Evolutionary conservation across 2,888 invertebrate genomes (phyloP), one percentile per base, ranked within the genome.

Genomic region (Pollenia labialis): DNA sequence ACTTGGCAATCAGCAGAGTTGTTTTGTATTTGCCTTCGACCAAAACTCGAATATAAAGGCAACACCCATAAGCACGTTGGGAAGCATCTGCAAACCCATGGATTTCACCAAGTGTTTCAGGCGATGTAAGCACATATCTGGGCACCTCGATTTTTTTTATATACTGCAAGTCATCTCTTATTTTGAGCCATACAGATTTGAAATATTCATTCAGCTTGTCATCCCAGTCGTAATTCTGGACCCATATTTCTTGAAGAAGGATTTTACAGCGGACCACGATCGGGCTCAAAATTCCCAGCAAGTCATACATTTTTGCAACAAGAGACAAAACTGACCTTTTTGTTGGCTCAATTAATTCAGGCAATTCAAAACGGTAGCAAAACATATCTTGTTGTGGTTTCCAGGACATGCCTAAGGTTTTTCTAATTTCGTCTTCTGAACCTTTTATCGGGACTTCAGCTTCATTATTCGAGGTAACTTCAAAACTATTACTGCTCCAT

Each of bases 41-140:
- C 11, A 32, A 60, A 12, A 66, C 48, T 44, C 82, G 77, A 48
- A 64, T 68, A 50, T 88, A 81, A 52, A 88, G 56, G 48, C 76
- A 80, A 18, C 83, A 85, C 18, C 81, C 77, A 54, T 83, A 87
- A 6, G 83, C 81, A 16, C 80, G 52, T 16, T 58, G 46, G 58
- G 82, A 87, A n/a, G 85, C 75, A 56, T 87, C 87, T 23, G 74
- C 16, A 42, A 88, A 85, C 7, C 88, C 84, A 64, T 87, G 85
- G 11, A 87, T 66, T 79, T 85, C 74, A 16, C 60, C 56, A 12
- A 10, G 40, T 50, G 1, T 16, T 10, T 64, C 46, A 10, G 42
- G 11, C n/a, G 72, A 32, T 11, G 80, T 85, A 12, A 54, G 10
- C 8, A 79, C 82, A 32, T 54, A 66, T 44, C 71, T 60, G 18